These are phyloP conservation scores for Synergus umbraculus DNA, from an alignment of 2,888 invertebrate genomes.

Conservation along the genomic window DNA sequence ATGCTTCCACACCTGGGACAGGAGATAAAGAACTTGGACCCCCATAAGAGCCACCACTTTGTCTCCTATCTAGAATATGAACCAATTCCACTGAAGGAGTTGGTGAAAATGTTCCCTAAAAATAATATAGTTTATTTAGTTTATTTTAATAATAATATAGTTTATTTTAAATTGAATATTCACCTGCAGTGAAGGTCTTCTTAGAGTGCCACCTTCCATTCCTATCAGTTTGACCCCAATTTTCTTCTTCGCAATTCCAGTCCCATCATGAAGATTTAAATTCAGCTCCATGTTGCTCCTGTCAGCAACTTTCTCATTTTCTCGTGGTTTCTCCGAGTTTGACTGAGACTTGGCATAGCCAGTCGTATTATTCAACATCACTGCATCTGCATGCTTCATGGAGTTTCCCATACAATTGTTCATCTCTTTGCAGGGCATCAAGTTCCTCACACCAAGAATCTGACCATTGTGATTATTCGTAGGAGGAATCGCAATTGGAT, in stretches of 20 bases:
- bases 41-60: constrained; percentile 71
- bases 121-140: constrained; percentile 18
- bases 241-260: constrained; percentile 67
- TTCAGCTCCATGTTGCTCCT: constrained; percentile 71
- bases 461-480: constrained; percentile 64
- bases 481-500: constrained; percentile 54
- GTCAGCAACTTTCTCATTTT: constrained; percentile 61
- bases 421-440: constrained; percentile 50
- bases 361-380: constrained; percentile 49
- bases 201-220: constrained; percentile 73
- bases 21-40: constrained; percentile 74
- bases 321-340: constrained; percentile 38
- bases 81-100: constrained; percentile 76
- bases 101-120: constrained; percentile 75
- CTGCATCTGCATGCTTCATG: constrained; percentile 53
- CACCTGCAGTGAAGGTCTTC: constrained; percentile 74
- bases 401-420: constrained; percentile 48
- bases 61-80: constrained; percentile 73
- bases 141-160: background rate
- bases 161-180: constrained; percentile 23
- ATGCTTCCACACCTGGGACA: constrained; percentile 74
- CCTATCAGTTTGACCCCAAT: constrained; percentile 74
- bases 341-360: constrained; percentile 48
- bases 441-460: constrained; percentile 71
- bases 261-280: constrained; percentile 64